phyloP scores from a whole-genome alignment of 2,797 vertebrate genomes.

The Forpus xanthops region DNA sequence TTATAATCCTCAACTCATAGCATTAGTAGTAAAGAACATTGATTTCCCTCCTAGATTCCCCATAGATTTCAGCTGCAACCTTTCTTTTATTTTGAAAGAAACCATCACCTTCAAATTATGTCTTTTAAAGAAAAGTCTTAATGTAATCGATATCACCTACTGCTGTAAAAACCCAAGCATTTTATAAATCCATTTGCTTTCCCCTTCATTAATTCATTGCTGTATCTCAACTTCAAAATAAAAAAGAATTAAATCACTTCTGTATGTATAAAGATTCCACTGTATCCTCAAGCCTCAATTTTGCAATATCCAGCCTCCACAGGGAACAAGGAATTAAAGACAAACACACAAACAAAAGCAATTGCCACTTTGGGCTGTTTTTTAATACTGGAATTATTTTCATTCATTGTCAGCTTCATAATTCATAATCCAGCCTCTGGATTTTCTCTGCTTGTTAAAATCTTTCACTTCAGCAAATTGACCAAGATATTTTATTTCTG shows the following conservation, averaged over 20 bases:
- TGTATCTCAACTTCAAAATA: slow-evolving; percentile 3
- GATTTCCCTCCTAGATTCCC: background rate
- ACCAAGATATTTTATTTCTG: background rate
- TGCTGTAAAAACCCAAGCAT: background rate
- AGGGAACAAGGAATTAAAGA: background rate
- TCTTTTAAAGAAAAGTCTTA: background rate
- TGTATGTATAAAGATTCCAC: background rate
- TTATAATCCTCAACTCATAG: background rate
- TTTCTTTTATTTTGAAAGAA: background rate
- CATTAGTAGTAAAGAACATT: background rate
- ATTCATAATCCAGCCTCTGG: background rate
- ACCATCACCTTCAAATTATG: background rate
- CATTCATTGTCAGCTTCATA: background rate
- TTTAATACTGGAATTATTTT: background rate
- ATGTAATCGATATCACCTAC: background rate
- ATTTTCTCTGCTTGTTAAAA: background rate
- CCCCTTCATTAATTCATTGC: background rate
- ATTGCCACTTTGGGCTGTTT: background rate
- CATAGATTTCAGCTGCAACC: background rate
- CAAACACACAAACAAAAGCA: background rate
- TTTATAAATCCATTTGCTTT: background rate
- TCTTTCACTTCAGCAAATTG: background rate
- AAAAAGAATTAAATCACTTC: background rate
- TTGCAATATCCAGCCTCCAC: background rate
- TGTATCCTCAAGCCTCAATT: background rate